A percentile compares a stretch with the other conserved stretches of the same genome.
phyloP scores from a whole-genome alignment of 30 jellyfish, hydroid and myxozoan genomes.

The Clytia hemisphaerica region DNA sequence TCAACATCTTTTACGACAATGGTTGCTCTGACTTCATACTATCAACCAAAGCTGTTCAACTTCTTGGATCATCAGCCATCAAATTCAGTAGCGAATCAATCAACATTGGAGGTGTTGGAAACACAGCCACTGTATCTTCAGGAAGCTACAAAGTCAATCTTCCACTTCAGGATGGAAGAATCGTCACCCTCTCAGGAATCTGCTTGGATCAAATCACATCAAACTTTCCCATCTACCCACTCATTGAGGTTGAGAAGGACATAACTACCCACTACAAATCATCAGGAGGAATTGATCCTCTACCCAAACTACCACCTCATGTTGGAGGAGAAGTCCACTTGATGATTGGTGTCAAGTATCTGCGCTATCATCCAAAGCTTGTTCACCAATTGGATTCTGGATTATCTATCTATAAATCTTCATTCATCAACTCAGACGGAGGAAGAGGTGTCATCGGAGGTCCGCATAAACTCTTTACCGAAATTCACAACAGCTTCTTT shows the following conservation, averaged over 20 bases:
- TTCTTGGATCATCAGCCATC: too few relatives aligned
- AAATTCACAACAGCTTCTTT: too few relatives aligned
- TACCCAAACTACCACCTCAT: slow-evolving; percentile 5
- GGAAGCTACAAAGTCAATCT: background rate
- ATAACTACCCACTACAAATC: background rate
- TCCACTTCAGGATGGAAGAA: background rate
- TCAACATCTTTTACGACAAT: background rate
- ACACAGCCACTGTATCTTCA: too few relatives aligned
- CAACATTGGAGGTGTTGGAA: too few relatives aligned
- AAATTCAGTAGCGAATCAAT: too few relatives aligned
- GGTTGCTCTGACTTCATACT: background rate
- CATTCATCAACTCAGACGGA: too few relatives aligned
- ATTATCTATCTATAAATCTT: background rate
- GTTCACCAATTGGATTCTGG: too few relatives aligned
- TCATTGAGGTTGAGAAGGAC: background rate
- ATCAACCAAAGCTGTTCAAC: too few relatives aligned
- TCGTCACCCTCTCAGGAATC: background rate
- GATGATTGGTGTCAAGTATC: slow-evolving; percentile 13
- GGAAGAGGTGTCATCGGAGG: too few relatives aligned
- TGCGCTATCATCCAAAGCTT: background rate
- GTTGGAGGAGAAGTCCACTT: slow-evolving; percentile 25
- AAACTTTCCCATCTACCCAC: background rate
- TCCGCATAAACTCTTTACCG: too few relatives aligned
- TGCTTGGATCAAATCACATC: slow-evolving; percentile 9
- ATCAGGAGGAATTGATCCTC: background rate